These are phyloP conservation scores for Lithobates pipiens DNA, from an alignment of 2,797 vertebrate species.

Conservation along the genomic window DNA sequence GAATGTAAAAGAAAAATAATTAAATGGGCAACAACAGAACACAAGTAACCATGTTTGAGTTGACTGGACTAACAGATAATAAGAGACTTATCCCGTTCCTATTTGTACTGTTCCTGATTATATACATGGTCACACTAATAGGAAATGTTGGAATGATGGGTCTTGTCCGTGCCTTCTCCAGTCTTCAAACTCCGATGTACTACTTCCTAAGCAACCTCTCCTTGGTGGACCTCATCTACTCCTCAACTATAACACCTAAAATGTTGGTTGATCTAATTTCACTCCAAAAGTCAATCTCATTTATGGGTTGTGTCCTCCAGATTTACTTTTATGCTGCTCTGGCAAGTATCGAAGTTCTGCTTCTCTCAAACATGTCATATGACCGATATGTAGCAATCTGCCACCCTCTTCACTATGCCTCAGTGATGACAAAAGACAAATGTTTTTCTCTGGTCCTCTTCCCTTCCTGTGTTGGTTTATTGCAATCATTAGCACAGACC, in stretches of 20 bases:
- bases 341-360: slow-evolving; percentile 57
- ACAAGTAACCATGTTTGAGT: neutral
- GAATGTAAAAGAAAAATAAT: neutral
- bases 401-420: slow-evolving; percentile 38
- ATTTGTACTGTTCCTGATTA: neutral
- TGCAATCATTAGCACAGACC: slow-evolving; percentile 4
- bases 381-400: slow-evolving; percentile 66
- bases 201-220: neutral
- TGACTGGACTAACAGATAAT: neutral
- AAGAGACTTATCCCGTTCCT: neutral
- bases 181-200: neutral
- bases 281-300: neutral
- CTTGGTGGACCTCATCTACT: neutral
- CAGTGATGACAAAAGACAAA: slow-evolving; percentile 59
- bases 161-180: neutral
- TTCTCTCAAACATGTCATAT: slow-evolving; percentile 64
- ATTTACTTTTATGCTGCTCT: neutral
- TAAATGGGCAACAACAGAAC: neutral
- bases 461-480: slow-evolving; percentile 1
- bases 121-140: neutral
- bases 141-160: neutral
- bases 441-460: slow-evolving; percentile 54
- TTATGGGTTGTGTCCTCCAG: neutral
- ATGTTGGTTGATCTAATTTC: neutral
- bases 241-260: neutral